Evolutionary conservation across 2,113 vertebrate species (phyloP).

Genomic region (Ailurus styani): DNA sequence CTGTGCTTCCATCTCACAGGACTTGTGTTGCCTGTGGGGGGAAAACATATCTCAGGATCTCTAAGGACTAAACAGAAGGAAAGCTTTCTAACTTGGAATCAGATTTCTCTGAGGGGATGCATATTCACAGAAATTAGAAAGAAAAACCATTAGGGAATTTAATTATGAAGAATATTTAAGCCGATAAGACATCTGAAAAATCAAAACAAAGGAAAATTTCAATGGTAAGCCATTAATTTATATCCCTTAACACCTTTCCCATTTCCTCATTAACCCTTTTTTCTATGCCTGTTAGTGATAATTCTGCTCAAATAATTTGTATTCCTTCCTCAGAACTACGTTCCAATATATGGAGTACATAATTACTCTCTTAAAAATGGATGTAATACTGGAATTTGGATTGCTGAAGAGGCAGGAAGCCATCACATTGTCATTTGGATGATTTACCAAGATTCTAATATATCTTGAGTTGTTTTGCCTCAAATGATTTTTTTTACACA

Average conservation of each 20-base stretch:
- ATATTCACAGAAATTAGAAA: constrained; percentile 33
- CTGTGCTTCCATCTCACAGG: not conserved
- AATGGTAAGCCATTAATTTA: constrained; percentile 5
- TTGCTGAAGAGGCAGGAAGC: not conserved
- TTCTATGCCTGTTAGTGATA: not conserved
- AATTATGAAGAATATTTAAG: not conserved
- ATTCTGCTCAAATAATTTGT: constrained; percentile 28
- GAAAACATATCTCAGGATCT: not conserved
- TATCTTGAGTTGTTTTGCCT: not conserved
- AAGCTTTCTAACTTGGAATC: constrained; percentile 31
- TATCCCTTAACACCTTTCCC: not conserved
- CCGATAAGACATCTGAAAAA: not conserved
- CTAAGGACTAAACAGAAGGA: constrained; percentile 14
- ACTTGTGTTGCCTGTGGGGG: not conserved
- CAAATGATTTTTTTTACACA: not conserved
- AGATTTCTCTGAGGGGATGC: not conserved
- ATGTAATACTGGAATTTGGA: not conserved
- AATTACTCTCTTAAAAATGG: not conserved
- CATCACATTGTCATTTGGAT: not conserved
- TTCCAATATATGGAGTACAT: not conserved
- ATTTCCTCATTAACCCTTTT: not conserved
- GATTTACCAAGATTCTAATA: not conserved
- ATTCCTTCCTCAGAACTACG: not conserved
- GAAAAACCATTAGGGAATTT: constrained; percentile 20
- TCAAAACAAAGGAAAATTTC: constrained; percentile 45